These are phyloP conservation scores for Troides aeacus DNA, from an alignment of 2,888 invertebrate species.

Conservation along the genomic window DNA sequence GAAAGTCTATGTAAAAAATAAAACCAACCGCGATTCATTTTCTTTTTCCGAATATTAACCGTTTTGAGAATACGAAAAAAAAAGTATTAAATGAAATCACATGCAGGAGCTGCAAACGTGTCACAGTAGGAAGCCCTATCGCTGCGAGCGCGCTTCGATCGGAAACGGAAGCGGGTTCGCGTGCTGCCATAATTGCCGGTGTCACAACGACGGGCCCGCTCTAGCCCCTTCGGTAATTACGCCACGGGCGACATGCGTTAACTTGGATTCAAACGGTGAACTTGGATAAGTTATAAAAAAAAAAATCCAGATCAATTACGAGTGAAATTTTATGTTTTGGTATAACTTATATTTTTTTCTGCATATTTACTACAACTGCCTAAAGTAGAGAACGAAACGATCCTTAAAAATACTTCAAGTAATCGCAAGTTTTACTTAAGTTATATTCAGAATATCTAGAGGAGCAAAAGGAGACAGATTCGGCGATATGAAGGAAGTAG, in stretches of 20 bases:
- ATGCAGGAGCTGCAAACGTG: conserved; percentile 31
- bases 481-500: no score
- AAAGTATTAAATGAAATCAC: not conserved
- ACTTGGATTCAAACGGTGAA: conserved; percentile 38
- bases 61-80: no score
- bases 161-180: conserved; percentile 74
- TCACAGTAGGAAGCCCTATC: conserved; percentile 52
- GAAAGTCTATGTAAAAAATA: no score
- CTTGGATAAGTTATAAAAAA: conserved; percentile 22
- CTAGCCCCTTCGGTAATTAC: conserved; percentile 44
- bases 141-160: conserved; percentile 49
- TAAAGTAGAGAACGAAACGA: no score
- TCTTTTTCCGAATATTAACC: no score
- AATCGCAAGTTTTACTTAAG: not conserved
- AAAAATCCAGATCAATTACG: not conserved
- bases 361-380: no score
- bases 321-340: not conserved
- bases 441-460: no score
- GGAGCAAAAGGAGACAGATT: no score
- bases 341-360: no score
- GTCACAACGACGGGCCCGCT: conserved; percentile 50
- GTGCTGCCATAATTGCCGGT: conserved; percentile 64
- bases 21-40: no score
- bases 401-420: not conserved
- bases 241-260: conserved; percentile 52